Evolutionary conservation across 2,888 invertebrate genomes (phyloP).

Genomic region (Conistra vaccinii): DNA sequence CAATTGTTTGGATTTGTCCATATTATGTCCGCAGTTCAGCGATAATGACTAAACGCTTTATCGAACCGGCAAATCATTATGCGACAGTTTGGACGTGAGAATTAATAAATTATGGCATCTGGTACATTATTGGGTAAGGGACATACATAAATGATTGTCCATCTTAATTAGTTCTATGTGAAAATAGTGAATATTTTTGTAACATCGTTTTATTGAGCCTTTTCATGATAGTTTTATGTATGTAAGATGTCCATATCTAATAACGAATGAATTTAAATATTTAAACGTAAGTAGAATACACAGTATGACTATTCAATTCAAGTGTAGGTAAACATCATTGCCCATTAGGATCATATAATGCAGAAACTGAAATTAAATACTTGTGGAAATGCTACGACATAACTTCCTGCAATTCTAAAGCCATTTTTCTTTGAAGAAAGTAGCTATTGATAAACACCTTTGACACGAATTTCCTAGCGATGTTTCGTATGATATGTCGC

Average conservation of each 20-base stretch:
- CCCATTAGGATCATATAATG: background rate
- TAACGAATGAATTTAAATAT: background rate
- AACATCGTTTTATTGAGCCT: background rate
- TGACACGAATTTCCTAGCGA: slow-evolving; percentile 23
- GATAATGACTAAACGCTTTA: slow-evolving; percentile 79
- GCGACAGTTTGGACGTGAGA: slow-evolving; percentile 72
- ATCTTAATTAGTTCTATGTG: too few species aligned
- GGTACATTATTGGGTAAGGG: background rate
- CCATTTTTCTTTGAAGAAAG: slow-evolving; percentile 5
- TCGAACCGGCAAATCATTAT: slow-evolving; percentile 79
- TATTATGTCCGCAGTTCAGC: slow-evolving; percentile 72
- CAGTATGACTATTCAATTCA: background rate
- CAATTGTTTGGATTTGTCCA: slow-evolving; percentile 70
- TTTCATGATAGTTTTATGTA: background rate
- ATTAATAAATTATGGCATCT: slow-evolving; percentile 55
- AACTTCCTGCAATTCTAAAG: background rate
- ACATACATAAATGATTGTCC: background rate
- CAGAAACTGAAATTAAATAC: background rate
- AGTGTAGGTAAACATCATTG: background rate
- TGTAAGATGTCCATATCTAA: background rate
- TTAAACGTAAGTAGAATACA: background rate
- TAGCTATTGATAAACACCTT: background rate
- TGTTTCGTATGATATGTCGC: background rate
- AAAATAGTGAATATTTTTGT: too few species aligned
- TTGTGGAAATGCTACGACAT: background rate